A percentile compares a stretch with the other conserved stretches of the same genome.
phyloP scores from a whole-genome alignment of 2,888 invertebrate genomes.

The Pseudeuparius sepicola region DNA sequence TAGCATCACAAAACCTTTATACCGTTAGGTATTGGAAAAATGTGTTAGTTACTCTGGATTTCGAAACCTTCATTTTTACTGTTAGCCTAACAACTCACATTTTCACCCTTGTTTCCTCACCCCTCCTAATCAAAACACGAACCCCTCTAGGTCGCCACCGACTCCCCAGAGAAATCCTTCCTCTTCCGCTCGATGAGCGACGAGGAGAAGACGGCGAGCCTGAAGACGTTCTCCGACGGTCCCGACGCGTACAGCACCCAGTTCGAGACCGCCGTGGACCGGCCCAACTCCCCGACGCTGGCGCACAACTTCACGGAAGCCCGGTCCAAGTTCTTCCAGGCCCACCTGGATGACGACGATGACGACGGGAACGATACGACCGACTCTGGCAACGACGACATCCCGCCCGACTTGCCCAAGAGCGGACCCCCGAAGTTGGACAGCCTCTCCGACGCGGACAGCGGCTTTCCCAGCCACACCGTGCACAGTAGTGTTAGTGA shows the following conservation, averaged over 20 bases:
- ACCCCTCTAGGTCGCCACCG: no score
- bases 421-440: conserved; percentile 24
- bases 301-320: conserved; percentile 30
- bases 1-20: no score
- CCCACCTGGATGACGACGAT: conserved; percentile 31
- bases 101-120: no score
- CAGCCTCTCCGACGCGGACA: conserved; percentile 25
- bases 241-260: conserved; percentile 34
- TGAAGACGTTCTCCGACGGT: conserved; percentile 30
- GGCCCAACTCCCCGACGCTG: conserved; percentile 22
- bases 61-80: no score
- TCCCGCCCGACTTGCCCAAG: conserved; percentile 31
- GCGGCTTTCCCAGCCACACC: conserved; percentile 28
- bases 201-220: conserved; percentile 45
- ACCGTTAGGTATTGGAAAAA: no score
- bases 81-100: no score
- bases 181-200: conserved; percentile 44
- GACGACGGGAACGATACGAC: conserved; percentile 18
- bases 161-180: conserved; percentile 28
- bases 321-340: conserved; percentile 38
- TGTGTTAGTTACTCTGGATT: no score
- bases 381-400: conserved; percentile 25
- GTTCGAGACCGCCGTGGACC: conserved; percentile 36
- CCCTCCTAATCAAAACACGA: no score
- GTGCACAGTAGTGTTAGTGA: conserved; percentile 25